Base-by-base conservation (phyloP, 2,797 vertebrate species). In the Cuniculus paca region DNA sequence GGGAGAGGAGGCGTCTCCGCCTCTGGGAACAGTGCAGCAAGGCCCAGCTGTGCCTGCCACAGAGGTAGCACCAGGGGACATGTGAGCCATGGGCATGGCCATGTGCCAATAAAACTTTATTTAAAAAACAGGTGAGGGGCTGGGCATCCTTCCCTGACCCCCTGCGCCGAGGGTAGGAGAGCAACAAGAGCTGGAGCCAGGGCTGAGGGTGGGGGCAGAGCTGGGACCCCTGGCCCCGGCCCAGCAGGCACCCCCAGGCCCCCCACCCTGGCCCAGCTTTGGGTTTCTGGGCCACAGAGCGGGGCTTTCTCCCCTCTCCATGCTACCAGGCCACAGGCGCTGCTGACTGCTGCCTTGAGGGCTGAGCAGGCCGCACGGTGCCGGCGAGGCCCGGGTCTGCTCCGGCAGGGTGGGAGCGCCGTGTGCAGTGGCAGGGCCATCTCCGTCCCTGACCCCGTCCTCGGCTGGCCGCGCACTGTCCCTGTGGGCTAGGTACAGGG, bases 401-500 rank as follows among this genome's bases (percentile, higher is more conserved):
- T 34, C 42, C 42, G 17, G 28, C 45, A 19, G 48, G 36, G 75
- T 14, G 31, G 39, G 39, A 74, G 70, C 5, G 5, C 5, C 0
- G 39, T 42, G 70, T 3, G 20, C 11, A 10, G 39, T 13, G 0
- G 5, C 11, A 10, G 70, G 68, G 36, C 68, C 17, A 14, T 36
- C 65, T n/a, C 39, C 31, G 17, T 36, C n/a, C 42, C 28, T 2
- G 12, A 28, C 72, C 28, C 34, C 4, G 8, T 26, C 39, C 70
- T 48, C 14, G 14, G 48, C 74, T 2, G 48, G 72, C 28, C 4
- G 11, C 39, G 70, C 2, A 5, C 70, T 94, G 87, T 90, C 88
- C 95, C 97, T 82, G 42, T 90, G 85, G 96, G 98, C 90, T 81
- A 61, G 56, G 94, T 98, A 98, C 98, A 97, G 95, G 97, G 95